A percentile compares a stretch with the other conserved stretches of the same genome.
These are phyloP conservation scores for Sepioteuthis lessoniana DNA, from an alignment of 2,888 invertebrate genomes.

Conservation along the genomic window DNA sequence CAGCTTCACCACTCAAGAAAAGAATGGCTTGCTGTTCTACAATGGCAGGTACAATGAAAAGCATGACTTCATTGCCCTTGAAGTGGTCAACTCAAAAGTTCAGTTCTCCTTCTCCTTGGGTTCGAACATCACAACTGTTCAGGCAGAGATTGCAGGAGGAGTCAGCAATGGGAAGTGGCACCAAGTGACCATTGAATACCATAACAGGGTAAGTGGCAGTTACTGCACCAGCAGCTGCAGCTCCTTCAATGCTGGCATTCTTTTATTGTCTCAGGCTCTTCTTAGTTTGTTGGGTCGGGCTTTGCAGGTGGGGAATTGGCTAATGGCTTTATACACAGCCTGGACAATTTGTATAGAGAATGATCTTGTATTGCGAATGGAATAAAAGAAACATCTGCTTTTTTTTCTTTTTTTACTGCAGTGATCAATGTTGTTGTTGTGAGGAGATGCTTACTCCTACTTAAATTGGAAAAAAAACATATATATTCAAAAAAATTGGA, in stretches of 20 bases:
- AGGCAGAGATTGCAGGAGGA: slow-evolving; percentile 81
- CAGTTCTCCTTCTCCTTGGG: slow-evolving; percentile 93
- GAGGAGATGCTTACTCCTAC: no score
- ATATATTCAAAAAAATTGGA: no score
- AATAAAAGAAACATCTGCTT: neutral
- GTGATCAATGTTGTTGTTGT: neutral
- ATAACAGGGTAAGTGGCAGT: slow-evolving; percentile 81
- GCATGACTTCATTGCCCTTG: slow-evolving; percentile 93
- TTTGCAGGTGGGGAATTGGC: neutral
- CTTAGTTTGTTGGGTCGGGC: neutral
- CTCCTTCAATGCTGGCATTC: neutral
- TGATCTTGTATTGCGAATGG: neutral
- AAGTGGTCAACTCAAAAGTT: slow-evolving; percentile 83
- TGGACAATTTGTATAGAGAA: neutral
- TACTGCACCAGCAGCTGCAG: neutral
- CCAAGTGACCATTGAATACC: slow-evolving; percentile 86
- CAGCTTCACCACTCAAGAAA: slow-evolving; percentile 89
- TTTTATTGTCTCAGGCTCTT: neutral
- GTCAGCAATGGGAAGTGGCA: slow-evolving; percentile 94
- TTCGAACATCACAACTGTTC: slow-evolving; percentile 79
- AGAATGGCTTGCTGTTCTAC: slow-evolving; percentile 90
- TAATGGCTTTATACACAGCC: no score
- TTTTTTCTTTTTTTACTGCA: neutral
- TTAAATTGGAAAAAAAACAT: no score
- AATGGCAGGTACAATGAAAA: slow-evolving; percentile 96